Percentiles rank a stretch among this genome's conserved stretches.
phyloP scores from a whole-genome alignment of 2,797 vertebrate genomes.

The Morus bassanus region DNA sequence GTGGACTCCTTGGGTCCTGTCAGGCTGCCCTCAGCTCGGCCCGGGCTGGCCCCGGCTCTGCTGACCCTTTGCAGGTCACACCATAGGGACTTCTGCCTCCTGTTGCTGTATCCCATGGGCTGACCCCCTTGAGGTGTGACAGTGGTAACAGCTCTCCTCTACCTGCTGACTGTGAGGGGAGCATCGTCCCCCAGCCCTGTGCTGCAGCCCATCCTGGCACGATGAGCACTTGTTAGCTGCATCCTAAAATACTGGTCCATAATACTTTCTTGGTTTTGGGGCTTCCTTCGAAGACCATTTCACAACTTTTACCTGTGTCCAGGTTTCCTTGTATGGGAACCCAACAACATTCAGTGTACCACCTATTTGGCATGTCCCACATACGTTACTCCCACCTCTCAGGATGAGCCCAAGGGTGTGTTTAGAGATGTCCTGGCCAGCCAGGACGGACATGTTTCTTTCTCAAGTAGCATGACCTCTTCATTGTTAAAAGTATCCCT shows the following conservation, averaged over 20 bases:
- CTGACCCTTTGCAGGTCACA: background rate
- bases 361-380: background rate
- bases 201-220: background rate
- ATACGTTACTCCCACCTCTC: background rate
- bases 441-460: background rate
- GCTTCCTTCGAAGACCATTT: background rate
- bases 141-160: background rate
- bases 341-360: background rate
- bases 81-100: background rate
- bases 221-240: background rate
- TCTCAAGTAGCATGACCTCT: background rate
- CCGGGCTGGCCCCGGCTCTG: background rate
- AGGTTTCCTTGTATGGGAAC: background rate
- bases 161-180: background rate
- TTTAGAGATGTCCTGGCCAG: background rate
- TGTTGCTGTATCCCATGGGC: background rate
- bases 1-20: background rate
- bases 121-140: background rate
- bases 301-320: background rate
- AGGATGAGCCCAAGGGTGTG: background rate
- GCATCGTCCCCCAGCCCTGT: background rate
- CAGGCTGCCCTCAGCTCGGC: background rate
- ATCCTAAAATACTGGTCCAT: background rate
- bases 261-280: background rate
- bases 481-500: background rate